Evolutionary conservation across 2,113 vertebrate genomes (phyloP), one percentile per base, ranked within the genome.

Genomic region (Phainopepla nitens): DNA sequence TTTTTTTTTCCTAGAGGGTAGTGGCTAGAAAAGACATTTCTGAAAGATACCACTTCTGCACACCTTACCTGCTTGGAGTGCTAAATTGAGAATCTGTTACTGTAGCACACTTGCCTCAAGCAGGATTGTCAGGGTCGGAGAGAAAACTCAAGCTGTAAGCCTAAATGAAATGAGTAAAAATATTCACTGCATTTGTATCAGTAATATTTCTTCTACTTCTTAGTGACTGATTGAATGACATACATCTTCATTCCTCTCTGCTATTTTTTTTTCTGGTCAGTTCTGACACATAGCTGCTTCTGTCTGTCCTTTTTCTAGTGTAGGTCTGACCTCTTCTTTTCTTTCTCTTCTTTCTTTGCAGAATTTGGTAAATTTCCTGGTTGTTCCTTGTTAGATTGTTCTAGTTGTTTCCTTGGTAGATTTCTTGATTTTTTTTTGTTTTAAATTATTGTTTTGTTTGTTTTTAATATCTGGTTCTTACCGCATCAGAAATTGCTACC

Each of bases 21-120:
- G 6, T 11, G 3, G 9, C 10, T 15, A 9, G 3, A 17, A 33
- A 60, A 36, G 5, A 33, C 61, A 0, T 3, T 11, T 25, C 16
- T 85, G 66, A 50, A 64, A 65, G 50, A 14, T 35, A 45, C 1
- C 7, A 33, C 60, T 54, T 60, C 24, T 85, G 50, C 39, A 44
- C 21, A 51, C 36, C 36, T 39, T 53, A 61, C 15, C 35, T 15
- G 24, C 23, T 15, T 50, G 31, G 86, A 69, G 27, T 72, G n/a
- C 24, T 16, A 49, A 19, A 29, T 12, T 44, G 21, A 51, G 13
- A 51, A 13, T 23, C 4, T 45, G 9, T 53, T 82, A 31, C 19
- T 7, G 47, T 70, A 53, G 45, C 70, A 62, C 7, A 24, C 39
- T 47, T 95, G 33, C 11, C n/a, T 82, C 25, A 58, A 79, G 60